These are phyloP conservation scores for Nycteola revayana DNA, from an alignment of 2,888 invertebrate species.

Conservation along the genomic window DNA sequence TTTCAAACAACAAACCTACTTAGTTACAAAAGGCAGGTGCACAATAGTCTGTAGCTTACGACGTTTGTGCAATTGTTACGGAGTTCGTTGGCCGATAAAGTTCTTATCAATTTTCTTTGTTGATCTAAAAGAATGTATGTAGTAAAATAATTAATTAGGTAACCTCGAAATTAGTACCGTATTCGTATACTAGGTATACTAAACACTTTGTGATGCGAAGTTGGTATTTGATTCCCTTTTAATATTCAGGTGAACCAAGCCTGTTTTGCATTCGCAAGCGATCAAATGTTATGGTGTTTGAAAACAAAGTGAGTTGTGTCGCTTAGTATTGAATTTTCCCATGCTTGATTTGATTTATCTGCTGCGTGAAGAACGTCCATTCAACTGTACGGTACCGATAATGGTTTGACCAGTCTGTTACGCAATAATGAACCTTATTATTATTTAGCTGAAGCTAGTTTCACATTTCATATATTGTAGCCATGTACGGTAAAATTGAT, in stretches of 20 bases:
- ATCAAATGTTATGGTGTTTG: conserved; percentile 47
- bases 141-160: conserved; percentile 58
- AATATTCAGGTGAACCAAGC: conserved; percentile 24
- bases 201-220: conserved; percentile 7
- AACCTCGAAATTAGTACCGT: conserved; percentile 36
- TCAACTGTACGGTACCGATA: conserved; percentile 37
- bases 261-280: conserved; percentile 37
- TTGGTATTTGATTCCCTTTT: conserved; percentile 27
- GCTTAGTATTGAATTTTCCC: conserved; percentile 47
- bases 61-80: conserved; percentile 50
- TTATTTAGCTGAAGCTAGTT: conserved; percentile 17
- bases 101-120: conserved; percentile 70
- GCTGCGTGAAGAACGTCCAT: conserved; percentile 47
- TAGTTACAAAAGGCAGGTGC: conserved; percentile 27
- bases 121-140: conserved; percentile 50
- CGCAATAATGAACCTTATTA: conserved; percentile 30
- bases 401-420: conserved; percentile 11
- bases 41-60: conserved; percentile 29
- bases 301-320: conserved; percentile 41
- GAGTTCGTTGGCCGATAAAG: conserved; percentile 70
- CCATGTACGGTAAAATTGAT: conserved; percentile 29
- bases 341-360: conserved; percentile 56
- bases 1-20: too few species aligned
- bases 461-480: conserved; percentile 10
- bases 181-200: neutral